A percentile compares a stretch with the other conserved stretches of the same genome.
Conservation (phyloP, 2,797 vertebrate species). For the Galagoides demidoff region DNA sequence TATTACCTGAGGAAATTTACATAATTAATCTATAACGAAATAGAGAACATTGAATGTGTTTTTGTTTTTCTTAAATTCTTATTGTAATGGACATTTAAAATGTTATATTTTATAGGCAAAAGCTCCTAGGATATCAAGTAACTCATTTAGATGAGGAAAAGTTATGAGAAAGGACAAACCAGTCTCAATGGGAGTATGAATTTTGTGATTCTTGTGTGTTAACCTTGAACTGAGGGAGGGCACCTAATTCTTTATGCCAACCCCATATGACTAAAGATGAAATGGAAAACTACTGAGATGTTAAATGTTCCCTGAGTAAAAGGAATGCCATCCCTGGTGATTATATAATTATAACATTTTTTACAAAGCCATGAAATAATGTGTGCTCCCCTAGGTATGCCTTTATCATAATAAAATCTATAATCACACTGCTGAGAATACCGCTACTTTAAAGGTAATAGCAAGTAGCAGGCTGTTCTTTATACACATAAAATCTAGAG, state of each 20-base stretch:
- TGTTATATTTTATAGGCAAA: not conserved
- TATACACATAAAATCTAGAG: constrained; percentile 59
- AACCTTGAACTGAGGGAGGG: constrained; percentile 27
- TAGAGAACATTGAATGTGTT: not conserved
- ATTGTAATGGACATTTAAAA: not conserved
- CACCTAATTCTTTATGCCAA: constrained; percentile 34
- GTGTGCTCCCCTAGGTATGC: not conserved
- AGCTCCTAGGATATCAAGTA: not conserved
- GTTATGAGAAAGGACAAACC: constrained; percentile 34
- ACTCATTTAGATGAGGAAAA: constrained; percentile 46
- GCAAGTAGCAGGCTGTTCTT: not conserved
- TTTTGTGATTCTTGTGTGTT: constrained; percentile 19
- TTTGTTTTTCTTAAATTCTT: constrained; percentile 6
- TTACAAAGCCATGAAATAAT: constrained; percentile 63
- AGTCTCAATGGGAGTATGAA: constrained; percentile 23
- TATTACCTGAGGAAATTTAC: not conserved
- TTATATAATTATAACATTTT: constrained; percentile 52
- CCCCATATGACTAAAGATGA: not conserved
- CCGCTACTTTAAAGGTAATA: constrained; percentile 46
- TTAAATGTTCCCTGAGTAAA: constrained; percentile 19
- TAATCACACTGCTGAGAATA: constrained; percentile 9
- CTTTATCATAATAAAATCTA: constrained; percentile 47
- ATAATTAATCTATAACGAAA: not conserved
- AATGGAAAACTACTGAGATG: constrained; percentile 46
- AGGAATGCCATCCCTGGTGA: constrained; percentile 12